A percentile compares a stretch with the other conserved stretches of the same genome.
Conservation (phyloP, 2,797 vertebrate genomes). For the Sebastes baramenuke region DNA sequence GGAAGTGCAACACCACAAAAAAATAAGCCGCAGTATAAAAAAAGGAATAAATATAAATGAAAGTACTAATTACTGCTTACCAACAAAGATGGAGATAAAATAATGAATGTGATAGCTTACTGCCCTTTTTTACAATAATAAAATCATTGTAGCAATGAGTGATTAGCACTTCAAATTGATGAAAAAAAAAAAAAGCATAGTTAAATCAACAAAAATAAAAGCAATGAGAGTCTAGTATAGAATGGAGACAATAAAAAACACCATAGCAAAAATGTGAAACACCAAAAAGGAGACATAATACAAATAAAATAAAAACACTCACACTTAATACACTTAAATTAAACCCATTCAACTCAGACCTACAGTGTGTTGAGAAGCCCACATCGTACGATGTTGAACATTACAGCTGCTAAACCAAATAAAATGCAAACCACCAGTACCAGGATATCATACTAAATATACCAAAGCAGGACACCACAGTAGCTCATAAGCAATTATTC, state of each 20-base stretch:
- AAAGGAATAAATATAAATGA: neutral
- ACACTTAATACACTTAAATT: too few species aligned
- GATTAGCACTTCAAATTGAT: neutral
- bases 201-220: neutral
- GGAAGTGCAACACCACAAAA: neutral
- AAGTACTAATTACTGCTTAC: neutral
- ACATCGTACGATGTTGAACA: neutral
- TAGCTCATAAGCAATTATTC: constrained; percentile 5
- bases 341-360: too few species aligned
- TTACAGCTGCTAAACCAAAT: constrained; percentile 33
- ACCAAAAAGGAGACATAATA: neutral
- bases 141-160: neutral
- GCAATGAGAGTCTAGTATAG: neutral
- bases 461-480: constrained; percentile 6
- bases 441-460: constrained; percentile 24
- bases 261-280: neutral
- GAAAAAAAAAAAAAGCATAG: neutral
- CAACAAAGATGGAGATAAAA: neutral
- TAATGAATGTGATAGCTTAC: neutral
- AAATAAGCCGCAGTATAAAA: neutral
- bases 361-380: too few species aligned
- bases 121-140: neutral
- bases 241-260: neutral
- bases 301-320: too few species aligned
- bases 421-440: constrained; percentile 31